Base-by-base conservation (phyloP, 2,113 vertebrate genomes). In the Cyanocitta stelleri region DNA sequence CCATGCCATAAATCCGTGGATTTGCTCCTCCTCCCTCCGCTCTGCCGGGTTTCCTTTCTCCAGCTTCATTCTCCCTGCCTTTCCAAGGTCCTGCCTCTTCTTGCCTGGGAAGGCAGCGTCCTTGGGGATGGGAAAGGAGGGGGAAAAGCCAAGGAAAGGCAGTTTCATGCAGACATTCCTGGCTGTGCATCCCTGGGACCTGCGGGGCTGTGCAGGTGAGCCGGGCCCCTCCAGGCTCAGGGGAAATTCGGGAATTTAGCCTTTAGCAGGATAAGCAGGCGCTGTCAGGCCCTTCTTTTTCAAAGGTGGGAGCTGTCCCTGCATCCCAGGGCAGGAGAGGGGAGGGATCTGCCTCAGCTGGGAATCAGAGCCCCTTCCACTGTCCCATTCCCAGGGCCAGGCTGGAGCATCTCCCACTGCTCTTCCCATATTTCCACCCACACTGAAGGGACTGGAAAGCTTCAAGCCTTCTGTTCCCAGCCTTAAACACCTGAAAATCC, bases 1-100 rank as follows among this genome's bases (percentile, higher is more conserved):
- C 13, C 10, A 4, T 17, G 44, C 74, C 1, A 0, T 35, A 4
- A 73, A 52, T 33, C 79, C 2, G 0, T 3, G 7, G 35, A 32
- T 93, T 62, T 30, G 44, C 39, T 73, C 78, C 75, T 67, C 37
- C 74, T 84, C 19, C 46, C 72, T 63, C 64, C 0, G 0, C 37
- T 48, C 24, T 5, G 10, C 52, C 9, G 4, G 0, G 0, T 69
- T 76, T 48, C 32, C 59, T 37, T 23, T 10, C 41, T 62, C 62
- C 64, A 44, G 33, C n/a, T 54, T 19, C 10, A 1, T 17, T 20
- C 7, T 22, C 72, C 66, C 33, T 13, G 44, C 5, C 41, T 71
- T 59, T 14, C 55, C 7, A 13, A 87, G 61, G 23, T 29, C 17
- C 78, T 85, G 49, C 30, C 32, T 48, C 69, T 37, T 48, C 69